Percentiles rank a stretch among this genome's conserved stretches.
These are phyloP conservation scores for Oceanodroma tethys DNA, from an alignment of 2,113 vertebrate genomes.

Conservation along the genomic window DNA sequence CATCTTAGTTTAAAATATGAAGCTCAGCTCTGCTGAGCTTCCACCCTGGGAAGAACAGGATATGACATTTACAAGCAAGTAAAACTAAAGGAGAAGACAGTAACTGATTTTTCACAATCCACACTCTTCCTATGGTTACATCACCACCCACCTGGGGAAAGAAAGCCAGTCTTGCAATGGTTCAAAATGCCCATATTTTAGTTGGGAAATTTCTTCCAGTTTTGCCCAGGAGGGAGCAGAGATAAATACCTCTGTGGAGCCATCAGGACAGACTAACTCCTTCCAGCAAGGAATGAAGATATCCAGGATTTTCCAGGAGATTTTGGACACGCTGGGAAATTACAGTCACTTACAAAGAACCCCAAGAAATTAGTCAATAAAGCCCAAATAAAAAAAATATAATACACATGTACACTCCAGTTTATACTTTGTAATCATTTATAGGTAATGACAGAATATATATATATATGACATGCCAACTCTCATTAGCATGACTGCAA, in stretches of 20 bases:
- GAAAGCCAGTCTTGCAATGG: neutral
- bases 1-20: neutral
- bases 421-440: neutral
- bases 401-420: neutral
- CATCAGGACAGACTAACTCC: neutral
- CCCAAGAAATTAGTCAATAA: neutral
- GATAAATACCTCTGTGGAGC: neutral
- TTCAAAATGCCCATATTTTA: neutral
- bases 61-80: neutral
- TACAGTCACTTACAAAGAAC: neutral
- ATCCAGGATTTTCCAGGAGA: neutral
- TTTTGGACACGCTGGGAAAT: neutral
- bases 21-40: neutral
- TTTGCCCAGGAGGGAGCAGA: neutral
- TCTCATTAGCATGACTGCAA: neutral
- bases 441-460: neutral
- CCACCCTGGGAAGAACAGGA: neutral
- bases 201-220: neutral
- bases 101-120: neutral
- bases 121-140: neutral
- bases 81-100: neutral
- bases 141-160: neutral
- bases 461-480: neutral
- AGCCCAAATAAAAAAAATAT: neutral
- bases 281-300: neutral